phyloP scores from a whole-genome alignment of 2,113 vertebrate genomes.

The Pelecanus crispus region DNA sequence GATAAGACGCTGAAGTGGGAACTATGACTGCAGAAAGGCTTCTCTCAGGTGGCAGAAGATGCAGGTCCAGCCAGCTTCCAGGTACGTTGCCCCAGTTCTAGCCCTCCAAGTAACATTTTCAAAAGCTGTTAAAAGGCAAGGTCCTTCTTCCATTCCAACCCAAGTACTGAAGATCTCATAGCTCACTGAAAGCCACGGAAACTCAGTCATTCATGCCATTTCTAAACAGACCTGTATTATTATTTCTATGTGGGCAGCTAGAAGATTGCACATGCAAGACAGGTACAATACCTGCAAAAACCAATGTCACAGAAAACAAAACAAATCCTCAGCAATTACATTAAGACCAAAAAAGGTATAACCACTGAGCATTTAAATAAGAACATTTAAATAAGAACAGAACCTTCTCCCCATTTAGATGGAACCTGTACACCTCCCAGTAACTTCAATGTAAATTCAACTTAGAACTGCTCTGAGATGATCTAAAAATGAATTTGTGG shows the following conservation, averaged over 20 bases:
- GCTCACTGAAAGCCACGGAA: background rate
- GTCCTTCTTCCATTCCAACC: background rate
- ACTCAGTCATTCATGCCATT: background rate
- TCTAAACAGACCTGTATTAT: background rate
- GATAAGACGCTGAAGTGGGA: background rate
- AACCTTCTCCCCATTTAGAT: background rate
- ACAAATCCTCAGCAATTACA: background rate
- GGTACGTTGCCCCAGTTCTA: background rate
- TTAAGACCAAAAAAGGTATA: background rate
- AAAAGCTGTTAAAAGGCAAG: background rate
- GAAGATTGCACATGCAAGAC: background rate
- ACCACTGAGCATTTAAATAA: background rate
- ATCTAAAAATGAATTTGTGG: background rate
- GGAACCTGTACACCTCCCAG: background rate
- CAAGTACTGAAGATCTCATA: background rate
- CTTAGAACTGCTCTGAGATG: background rate
- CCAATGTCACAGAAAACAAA: background rate
- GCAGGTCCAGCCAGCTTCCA: background rate
- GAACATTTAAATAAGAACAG: background rate
- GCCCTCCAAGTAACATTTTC: background rate
- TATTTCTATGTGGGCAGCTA: background rate
- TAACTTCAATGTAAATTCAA: constrained; percentile 2
- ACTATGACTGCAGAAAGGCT: background rate
- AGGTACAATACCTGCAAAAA: background rate
- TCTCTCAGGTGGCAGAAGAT: background rate